A percentile compares a stretch with the other conserved stretches of the same genome.
phyloP scores from a whole-genome alignment of 1,140 invertebrate species.

The Lepeophtheirus salmonis region DNA sequence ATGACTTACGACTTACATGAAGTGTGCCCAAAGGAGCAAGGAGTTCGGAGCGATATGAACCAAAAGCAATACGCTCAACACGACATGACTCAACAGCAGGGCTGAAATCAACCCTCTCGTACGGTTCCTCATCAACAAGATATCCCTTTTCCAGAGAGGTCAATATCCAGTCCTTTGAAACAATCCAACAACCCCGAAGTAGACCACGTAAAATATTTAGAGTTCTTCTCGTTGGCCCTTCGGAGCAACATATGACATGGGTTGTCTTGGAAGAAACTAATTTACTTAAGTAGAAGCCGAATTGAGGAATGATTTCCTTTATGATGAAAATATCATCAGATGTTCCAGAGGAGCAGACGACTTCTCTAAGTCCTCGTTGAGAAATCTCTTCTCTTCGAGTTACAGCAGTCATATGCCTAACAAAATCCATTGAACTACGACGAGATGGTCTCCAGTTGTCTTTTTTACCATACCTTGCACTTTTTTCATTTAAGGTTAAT shows the following conservation, averaged over 20 bases:
- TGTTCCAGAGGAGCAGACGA: neutral
- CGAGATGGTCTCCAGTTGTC: neutral
- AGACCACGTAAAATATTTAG: conserved; percentile 3
- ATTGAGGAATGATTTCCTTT: neutral
- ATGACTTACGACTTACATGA: neutral
- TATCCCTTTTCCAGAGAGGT: neutral
- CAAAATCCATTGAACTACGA: conserved; percentile 3
- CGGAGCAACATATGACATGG: neutral
- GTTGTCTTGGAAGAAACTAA: neutral
- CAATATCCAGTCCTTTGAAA: conserved; percentile 8
- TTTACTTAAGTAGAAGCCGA: neutral
- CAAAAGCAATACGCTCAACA: neutral
- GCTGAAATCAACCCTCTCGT: conserved; percentile 7
- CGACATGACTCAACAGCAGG: conserved; percentile 2
- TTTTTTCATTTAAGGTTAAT: neutral
- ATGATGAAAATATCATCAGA: neutral
- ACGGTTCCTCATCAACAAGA: conserved; percentile 13
- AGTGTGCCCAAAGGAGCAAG: neutral
- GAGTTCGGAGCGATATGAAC: neutral
- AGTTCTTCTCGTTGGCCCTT: neutral
- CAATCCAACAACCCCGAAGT: conserved; percentile 15
- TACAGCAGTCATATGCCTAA: neutral
- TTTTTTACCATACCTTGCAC: neutral
- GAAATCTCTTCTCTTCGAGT: neutral
- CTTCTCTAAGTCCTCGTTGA: neutral